Evolutionary conservation across 1,140 invertebrate species (phyloP), one percentile per base, ranked within the genome.

Genomic region (Forficula auricularia): DNA sequence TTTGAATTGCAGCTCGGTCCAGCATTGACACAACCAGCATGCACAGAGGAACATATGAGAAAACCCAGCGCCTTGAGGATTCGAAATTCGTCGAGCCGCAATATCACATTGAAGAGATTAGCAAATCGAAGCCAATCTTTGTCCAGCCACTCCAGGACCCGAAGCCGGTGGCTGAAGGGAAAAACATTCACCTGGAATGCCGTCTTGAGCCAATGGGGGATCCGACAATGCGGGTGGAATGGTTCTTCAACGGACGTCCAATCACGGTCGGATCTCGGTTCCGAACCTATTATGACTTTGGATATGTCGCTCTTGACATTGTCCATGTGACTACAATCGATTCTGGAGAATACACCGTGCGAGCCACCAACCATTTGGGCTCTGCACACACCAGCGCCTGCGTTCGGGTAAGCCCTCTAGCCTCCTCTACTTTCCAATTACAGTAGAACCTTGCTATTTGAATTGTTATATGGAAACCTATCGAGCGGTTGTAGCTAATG

Each of bases 221-320:
- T 64, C 87, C 87, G n/a, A 88, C 85, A 1, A 89, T 94, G 83
- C 71, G 81, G 54, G 85, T 94, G 3, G 88, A 92, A 65, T 94
- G 89, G 89, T 91, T 82, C 66, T 82, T 86, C 47, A 92, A 95
- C 63, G 89, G 87, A 19, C 73, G 75, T 51, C 76, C 83, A 8
- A 72, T 90, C 0, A 87, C 83, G 27, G 6, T 37, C 57, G 67
- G 70, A 37, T 91, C 87, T 3, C 72, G 89, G 53, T 91, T 92
- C 62, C 77, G 82, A 55, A 92, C 88, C n/a, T 91, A 92, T 53
- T 87, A 89, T 50, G 88, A 94, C 53, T 94, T 94, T 58, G 89
- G 89, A 10, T 90, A 86, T 54, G 84, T 92, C 18, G 84, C 86
- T 38, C 59, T 95, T 42, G 87, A 92, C 52, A 89, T 95, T 33